phyloP scores from a whole-genome alignment of 35 echinoderm and acorn worm genomes.

The Heliocidaris erythrogramma region DNA sequence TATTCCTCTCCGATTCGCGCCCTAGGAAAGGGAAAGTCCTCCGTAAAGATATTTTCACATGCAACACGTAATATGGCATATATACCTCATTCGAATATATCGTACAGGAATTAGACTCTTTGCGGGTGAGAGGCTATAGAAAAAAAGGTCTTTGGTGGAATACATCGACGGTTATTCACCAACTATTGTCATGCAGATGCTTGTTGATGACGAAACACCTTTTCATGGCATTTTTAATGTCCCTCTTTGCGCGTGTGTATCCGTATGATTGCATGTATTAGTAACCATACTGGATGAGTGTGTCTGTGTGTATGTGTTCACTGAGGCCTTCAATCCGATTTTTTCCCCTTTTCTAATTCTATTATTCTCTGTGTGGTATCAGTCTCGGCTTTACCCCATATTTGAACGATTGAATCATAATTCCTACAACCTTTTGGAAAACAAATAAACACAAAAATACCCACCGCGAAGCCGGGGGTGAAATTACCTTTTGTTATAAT shows the following conservation, averaged over 20 bases:
- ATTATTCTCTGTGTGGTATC: background rate
- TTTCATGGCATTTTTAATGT: background rate
- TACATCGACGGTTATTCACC: background rate
- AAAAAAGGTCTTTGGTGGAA: background rate
- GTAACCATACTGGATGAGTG: background rate
- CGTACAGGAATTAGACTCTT: background rate
- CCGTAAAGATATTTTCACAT: background rate
- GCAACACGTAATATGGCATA: background rate
- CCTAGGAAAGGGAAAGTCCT: background rate
- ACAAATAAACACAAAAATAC: too few relatives aligned
- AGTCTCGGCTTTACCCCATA: background rate
- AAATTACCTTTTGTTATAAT: too few relatives aligned
- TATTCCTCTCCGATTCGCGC: background rate
- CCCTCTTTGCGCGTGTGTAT: background rate
- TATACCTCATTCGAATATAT: background rate
- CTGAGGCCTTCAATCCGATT: background rate
- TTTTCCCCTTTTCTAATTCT: background rate
- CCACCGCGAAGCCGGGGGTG: too few relatives aligned
- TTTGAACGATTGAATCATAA: background rate
- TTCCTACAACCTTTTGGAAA: too few relatives aligned
- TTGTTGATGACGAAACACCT: background rate
- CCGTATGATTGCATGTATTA: background rate
- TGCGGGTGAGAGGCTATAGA: background rate
- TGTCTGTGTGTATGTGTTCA: slow-evolving; percentile 8
- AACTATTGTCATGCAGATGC: background rate